These are phyloP conservation scores for Theonella swinhoei DNA, from an alignment of 37 sponge, comb jelly and placozoan species.

Conservation along the genomic window DNA sequence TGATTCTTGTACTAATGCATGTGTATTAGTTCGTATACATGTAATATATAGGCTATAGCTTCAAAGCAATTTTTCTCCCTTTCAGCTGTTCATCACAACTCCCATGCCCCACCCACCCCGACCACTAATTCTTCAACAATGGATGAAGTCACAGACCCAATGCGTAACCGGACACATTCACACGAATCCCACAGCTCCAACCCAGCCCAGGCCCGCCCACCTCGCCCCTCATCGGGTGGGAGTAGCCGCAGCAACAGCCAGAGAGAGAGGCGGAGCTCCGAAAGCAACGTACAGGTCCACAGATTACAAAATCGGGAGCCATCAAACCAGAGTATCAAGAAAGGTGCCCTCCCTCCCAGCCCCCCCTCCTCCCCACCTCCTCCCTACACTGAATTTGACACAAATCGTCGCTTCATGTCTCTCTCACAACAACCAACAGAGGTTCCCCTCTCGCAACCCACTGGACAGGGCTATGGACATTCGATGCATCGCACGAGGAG, in stretches of 20 bases:
- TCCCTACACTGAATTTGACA: conserved; percentile 33
- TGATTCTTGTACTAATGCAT: neutral
- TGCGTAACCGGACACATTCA: neutral
- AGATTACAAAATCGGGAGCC: neutral
- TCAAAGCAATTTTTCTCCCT: neutral
- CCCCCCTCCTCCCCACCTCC: conserved; percentile 33
- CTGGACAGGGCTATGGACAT: neutral
- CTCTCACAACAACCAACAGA: conserved; percentile 18
- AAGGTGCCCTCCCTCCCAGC: neutral
- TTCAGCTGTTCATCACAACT: neutral
- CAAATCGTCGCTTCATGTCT: neutral
- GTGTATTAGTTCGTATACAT: neutral
- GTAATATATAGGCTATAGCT: neutral
- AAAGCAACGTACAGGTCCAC: neutral
- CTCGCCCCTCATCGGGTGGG: neutral
- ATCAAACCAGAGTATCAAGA: neutral
- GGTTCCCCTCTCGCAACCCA: neutral
- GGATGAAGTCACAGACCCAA: neutral
- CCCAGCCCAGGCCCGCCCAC: neutral
- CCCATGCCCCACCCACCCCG: neutral
- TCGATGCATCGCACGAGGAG: conserved; percentile 27
- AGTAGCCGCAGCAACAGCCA: neutral
- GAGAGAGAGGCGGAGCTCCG: conserved; percentile 8
- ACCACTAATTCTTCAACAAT: neutral
- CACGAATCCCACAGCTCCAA: neutral